These are phyloP conservation scores for Carpatolechia fugitivella DNA, from an alignment of 2,888 invertebrate genomes.

Conservation along the genomic window DNA sequence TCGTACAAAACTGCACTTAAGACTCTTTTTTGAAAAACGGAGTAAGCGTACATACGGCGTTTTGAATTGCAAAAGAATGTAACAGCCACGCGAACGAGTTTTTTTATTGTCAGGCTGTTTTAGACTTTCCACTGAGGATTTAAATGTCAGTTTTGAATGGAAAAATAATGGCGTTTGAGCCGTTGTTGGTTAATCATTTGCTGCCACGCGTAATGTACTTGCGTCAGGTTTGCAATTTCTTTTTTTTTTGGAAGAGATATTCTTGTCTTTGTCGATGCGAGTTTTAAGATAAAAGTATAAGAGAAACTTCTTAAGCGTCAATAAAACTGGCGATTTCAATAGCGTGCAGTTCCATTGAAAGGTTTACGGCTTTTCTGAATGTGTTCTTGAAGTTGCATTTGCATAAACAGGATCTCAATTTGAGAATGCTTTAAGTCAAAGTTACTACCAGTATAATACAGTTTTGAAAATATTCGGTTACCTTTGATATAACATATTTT, in stretches of 20 bases:
- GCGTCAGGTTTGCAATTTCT: conserved; percentile 31
- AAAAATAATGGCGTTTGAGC: conserved; percentile 18
- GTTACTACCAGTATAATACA: too few relatives aligned
- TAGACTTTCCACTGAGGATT: conserved; percentile 12
- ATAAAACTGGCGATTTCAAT: conserved; percentile 11
- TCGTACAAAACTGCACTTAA: background rate
- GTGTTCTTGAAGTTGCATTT: background rate
- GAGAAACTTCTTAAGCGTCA: conserved; percentile 7
- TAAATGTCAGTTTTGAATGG: conserved; percentile 16
- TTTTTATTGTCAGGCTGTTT: conserved; percentile 9
- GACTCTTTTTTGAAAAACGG: conserved; percentile 9
- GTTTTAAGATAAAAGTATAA: conserved; percentile 9
- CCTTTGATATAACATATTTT: too few relatives aligned
- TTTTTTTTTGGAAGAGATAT: conserved; percentile 19
- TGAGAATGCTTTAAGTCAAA: too few relatives aligned
- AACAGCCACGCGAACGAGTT: conserved; percentile 32
- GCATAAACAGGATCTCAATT: background rate
- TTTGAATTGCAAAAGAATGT: conserved; percentile 1
- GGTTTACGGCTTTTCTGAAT: background rate
- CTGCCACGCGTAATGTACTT: conserved; percentile 38
- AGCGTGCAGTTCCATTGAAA: conserved; percentile 2
- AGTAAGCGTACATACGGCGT: conserved; percentile 7
- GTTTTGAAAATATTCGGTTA: too few relatives aligned
- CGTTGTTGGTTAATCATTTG: conserved; percentile 12
- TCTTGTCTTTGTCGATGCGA: conserved; percentile 12